A percentile compares a stretch with the other conserved stretches of the same genome.
Conservation (phyloP, 2,113 vertebrate species). For the Chamaetylas fuelleborni region DNA sequence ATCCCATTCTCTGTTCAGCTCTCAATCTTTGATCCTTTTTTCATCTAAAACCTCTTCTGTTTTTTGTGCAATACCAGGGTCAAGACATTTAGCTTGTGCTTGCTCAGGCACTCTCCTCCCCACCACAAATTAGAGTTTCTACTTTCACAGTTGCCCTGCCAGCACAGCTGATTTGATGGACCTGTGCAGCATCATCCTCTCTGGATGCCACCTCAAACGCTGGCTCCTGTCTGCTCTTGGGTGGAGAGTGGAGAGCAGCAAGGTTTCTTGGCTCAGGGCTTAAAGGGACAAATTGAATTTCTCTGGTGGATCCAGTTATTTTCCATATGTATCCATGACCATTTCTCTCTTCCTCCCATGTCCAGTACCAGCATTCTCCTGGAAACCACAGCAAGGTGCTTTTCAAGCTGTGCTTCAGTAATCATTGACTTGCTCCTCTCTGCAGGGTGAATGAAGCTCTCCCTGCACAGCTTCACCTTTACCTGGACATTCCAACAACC, state of each 20-base stretch:
- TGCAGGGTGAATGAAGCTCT: not conserved
- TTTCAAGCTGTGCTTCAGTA: not conserved
- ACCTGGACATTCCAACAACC: not conserved
- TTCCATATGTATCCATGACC: not conserved
- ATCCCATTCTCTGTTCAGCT: not conserved
- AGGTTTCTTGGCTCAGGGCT: not conserved
- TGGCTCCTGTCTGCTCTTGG: not conserved
- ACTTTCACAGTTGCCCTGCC: not conserved
- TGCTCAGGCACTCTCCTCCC: not conserved
- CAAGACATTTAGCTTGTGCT: not conserved
- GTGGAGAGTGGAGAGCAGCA: not conserved
- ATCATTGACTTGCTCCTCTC: not conserved
- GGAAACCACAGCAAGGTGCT: not conserved
- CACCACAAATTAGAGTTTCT: not conserved
- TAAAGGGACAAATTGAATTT: not conserved
- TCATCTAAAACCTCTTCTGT: not conserved
- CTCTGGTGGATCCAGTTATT: not conserved
- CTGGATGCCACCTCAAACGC: not conserved
- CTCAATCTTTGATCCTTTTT: not conserved
- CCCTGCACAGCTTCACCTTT: not conserved
- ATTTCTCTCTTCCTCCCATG: not conserved
- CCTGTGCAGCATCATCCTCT: not conserved
- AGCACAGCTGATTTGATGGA: not conserved
- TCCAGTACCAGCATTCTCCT: not conserved
- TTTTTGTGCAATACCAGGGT: not conserved